These are phyloP conservation scores for Drosophila neotestacea DNA, from an alignment of 2,888 invertebrate genomes.

Conservation along the genomic window DNA sequence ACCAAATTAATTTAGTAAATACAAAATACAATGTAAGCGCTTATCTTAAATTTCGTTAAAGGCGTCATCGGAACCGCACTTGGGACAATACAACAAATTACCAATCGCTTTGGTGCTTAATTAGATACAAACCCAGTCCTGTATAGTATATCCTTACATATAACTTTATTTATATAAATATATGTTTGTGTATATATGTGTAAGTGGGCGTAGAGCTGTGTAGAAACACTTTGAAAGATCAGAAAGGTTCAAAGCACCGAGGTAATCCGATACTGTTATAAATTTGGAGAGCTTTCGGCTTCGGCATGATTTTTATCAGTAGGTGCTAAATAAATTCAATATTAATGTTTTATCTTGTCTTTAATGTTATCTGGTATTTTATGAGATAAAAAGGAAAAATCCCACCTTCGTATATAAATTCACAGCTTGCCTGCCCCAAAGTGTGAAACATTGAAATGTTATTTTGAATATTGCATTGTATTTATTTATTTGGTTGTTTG, in stretches of 20 bases:
- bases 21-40: constrained; percentile 47
- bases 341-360: constrained; percentile 41
- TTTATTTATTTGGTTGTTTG: constrained; percentile 10
- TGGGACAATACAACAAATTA: constrained; percentile 71
- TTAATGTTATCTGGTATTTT: constrained; percentile 40
- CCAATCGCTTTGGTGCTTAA: constrained; percentile 51
- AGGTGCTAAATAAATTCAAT: constrained; percentile 66
- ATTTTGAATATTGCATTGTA: constrained; percentile 6
- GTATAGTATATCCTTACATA: constrained; percentile 7
- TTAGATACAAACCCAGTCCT: constrained; percentile 42
- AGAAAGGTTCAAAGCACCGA: constrained; percentile 49
- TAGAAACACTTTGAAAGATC: constrained; percentile 19
- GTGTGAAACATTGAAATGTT: constrained; percentile 55
- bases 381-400: constrained; percentile 50
- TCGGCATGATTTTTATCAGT: constrained; percentile 30
- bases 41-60: constrained; percentile 27
- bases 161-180: constrained; percentile 1
- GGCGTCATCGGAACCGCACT: constrained; percentile 41
- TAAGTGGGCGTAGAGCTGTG: constrained; percentile 32
- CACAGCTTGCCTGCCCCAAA: constrained; percentile 34
- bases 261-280: constrained; percentile 36
- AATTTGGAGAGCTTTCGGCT: constrained; percentile 34
- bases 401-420: constrained; percentile 59
- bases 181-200: constrained; percentile 6
- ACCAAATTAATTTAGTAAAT: constrained; percentile 62